phyloP scores from a whole-genome alignment of 1,140 invertebrate genomes.

The Dendrolimus punctatus region DNA sequence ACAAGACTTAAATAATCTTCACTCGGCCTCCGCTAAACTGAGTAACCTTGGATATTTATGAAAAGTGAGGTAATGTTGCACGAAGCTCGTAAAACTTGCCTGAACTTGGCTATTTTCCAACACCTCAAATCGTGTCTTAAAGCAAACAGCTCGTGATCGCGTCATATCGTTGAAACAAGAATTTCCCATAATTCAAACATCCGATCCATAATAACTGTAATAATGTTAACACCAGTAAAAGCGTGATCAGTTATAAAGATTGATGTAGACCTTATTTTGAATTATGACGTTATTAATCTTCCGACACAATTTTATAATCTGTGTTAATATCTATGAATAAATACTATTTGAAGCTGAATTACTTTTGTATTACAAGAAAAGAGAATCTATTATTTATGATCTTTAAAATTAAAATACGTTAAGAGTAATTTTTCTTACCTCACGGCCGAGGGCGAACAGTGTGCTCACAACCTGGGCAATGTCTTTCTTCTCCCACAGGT shows the following conservation, averaged over 20 bases:
- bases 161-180: conserved; percentile 15
- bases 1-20: conserved; percentile 17
- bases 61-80: conserved; percentile 60
- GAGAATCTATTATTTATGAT: too few relatives aligned
- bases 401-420: neutral
- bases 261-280: too few relatives aligned
- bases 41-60: conserved; percentile 57
- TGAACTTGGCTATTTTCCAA: conserved; percentile 53
- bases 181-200: too few relatives aligned
- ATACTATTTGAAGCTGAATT: too few relatives aligned
- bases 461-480: conserved; percentile 95
- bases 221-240: too few relatives aligned
- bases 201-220: too few relatives aligned
- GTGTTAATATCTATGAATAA: too few relatives aligned
- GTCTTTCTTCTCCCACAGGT: conserved; percentile 95
- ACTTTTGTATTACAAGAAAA: too few relatives aligned
- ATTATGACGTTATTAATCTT: too few relatives aligned
- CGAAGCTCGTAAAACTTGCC: conserved; percentile 54
- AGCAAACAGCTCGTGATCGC: conserved; percentile 45
- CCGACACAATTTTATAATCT: too few relatives aligned
- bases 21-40: conserved; percentile 19
- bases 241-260: too few relatives aligned
- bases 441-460: conserved; percentile 92
- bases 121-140: conserved; percentile 39
- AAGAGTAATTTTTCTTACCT: conserved; percentile 75